A percentile compares a stretch with the other conserved stretches of the same genome.
Evolutionary conservation across 2,797 vertebrate species (phyloP).

Genomic region (Epinephelus malabaricus): DNA sequence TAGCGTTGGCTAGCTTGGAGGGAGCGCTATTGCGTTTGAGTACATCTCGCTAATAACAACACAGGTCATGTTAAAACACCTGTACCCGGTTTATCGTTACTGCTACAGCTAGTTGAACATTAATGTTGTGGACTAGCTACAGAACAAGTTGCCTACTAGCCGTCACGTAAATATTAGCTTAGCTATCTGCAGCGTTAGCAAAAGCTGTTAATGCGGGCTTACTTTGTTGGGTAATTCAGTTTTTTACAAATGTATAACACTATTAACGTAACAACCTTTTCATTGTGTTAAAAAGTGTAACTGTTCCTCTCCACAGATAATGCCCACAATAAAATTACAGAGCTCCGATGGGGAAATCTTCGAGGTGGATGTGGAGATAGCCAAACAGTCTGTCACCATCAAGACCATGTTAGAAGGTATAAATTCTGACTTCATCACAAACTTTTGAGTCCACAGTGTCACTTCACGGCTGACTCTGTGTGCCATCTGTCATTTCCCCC

Average conservation of each 20-base stretch:
- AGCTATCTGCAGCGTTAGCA: slow-evolving; percentile 8
- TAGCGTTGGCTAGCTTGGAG: slow-evolving; percentile 14
- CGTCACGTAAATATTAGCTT: neutral
- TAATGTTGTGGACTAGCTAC: fast-evolving
- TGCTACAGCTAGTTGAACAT: fast-evolving
- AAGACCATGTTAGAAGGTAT: slow-evolving; percentile 99
- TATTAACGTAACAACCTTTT: no score
- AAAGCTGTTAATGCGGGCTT: neutral
- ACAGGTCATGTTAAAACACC: neutral
- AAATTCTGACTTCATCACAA: neutral
- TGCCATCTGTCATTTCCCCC: fast-evolving
- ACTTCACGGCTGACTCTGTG: fast-evolving
- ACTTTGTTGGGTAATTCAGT: neutral
- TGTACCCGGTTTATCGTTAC: neutral
- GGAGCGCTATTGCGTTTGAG: neutral
- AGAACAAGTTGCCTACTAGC: neutral
- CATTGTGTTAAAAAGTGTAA: neutral
- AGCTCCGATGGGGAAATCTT: slow-evolving; percentile 99
- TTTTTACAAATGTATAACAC: fast-evolving
- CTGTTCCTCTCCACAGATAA: slow-evolving; percentile 80
- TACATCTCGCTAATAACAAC: neutral
- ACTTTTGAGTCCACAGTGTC: neutral
- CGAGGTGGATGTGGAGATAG: slow-evolving; percentile 99
- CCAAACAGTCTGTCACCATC: slow-evolving; percentile 99
- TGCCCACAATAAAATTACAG: slow-evolving; percentile 99